Base-by-base conservation (phyloP, 2,888 invertebrate genomes). In the Frankliniella fusca region DNA sequence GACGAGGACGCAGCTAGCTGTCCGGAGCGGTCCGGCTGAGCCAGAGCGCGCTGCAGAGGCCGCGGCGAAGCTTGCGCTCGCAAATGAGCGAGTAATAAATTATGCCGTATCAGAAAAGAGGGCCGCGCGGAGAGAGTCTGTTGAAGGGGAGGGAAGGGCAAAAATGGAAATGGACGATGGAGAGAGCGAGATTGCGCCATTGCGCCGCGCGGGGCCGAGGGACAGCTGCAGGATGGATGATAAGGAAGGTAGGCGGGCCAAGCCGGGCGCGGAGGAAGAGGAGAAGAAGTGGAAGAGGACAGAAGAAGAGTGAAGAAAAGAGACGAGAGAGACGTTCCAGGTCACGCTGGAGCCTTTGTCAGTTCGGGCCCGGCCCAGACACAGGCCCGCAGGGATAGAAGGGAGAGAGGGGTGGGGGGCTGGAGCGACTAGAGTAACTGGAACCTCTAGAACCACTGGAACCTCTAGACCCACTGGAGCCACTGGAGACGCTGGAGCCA, bases 141-240 rank as follows among this genome's bases (percentile, higher is more conserved):
- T 76, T 76, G 70, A 76, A 76, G 27, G 70, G 70, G 27, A 54
- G 54, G 70, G 70, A 76, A 54, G 54, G n/a, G 27, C 23, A 76
- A 76, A 76, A 76, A 76, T 76, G 70, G 70, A 76, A 76, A 76
- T 76, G 70, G 70, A 23, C 70, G 70, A 76, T 76, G 70, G 70
- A 10, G 70, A 23, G 27, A 27, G 27, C 18, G 54, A 76, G 70
- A 76, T 76, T 76, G 70, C 27, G 70, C 8, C 70, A 61, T 11
- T 18, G 70, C n/a, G 70, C n/a, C 70, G 70, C 23, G 23, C n/a
- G 23, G 70, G 11, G 70, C 7, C 23, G 70, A 27, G 27, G 70
- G 70, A 76, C 70, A 76, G 70, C 70, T 76, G 70, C 70, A 76
- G 70, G 70, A 76, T 76, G 27, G 27, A 76, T 76, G 70, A 76